phyloP scores from a whole-genome alignment of 2,113 vertebrate genomes.

The Dicerorhinus sumatrensis region DNA sequence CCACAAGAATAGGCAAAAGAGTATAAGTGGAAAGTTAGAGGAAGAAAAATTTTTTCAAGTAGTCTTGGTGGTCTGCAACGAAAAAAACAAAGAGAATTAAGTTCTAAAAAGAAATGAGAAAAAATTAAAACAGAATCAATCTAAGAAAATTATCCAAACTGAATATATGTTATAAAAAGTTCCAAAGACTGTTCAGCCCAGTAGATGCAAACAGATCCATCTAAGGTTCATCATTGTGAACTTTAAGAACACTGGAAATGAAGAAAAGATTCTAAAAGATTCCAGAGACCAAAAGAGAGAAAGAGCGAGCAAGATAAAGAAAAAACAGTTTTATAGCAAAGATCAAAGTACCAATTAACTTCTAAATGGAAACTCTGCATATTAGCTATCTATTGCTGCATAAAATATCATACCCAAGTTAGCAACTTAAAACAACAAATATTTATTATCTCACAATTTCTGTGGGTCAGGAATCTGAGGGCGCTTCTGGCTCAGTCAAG shows the following conservation, averaged over 20 bases:
- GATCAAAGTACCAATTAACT: background rate
- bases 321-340: background rate
- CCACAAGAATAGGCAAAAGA: background rate
- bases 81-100: background rate
- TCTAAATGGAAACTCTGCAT: background rate
- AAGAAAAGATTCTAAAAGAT: background rate
- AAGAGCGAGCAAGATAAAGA: background rate
- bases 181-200: background rate
- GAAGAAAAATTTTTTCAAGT: background rate
- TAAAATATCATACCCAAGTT: background rate
- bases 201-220: background rate
- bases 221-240: background rate
- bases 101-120: background rate
- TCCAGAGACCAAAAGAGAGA: background rate
- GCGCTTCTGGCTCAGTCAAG: background rate
- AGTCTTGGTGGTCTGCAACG: background rate
- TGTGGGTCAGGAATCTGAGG: background rate
- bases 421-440: background rate
- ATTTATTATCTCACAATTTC: background rate
- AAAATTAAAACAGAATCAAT: background rate
- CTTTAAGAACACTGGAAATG: background rate
- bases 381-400: background rate
- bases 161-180: background rate
- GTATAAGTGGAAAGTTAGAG: background rate
- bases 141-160: background rate